Evolutionary conservation across 2,797 vertebrate genomes (phyloP).

Genomic region (Sebastes variabilis): DNA sequence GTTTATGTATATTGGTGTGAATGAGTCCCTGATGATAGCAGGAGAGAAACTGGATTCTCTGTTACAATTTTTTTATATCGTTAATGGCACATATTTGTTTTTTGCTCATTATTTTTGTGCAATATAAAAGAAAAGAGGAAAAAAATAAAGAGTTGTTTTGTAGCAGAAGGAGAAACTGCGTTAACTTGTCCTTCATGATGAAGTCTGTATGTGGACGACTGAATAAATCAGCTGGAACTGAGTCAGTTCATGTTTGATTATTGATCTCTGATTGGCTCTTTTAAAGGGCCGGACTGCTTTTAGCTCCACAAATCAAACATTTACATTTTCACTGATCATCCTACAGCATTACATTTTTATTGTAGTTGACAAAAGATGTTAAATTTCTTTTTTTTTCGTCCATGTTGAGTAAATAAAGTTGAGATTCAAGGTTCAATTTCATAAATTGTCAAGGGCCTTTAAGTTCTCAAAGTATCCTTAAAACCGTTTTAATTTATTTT

Average conservation of each 20-base stretch:
- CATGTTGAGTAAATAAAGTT: too few species aligned
- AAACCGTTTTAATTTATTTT: too few species aligned
- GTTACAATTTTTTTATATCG: slow-evolving; percentile 80
- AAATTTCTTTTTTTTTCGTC: too few species aligned
- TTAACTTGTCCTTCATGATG: slow-evolving; percentile 86
- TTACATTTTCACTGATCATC: too few species aligned
- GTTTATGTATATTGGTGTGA: slow-evolving; percentile 93
- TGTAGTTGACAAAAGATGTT: too few species aligned
- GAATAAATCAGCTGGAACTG: slow-evolving; percentile 98
- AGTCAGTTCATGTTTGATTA: slow-evolving; percentile 66
- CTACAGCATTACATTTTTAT: too few species aligned
- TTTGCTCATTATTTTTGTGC: slow-evolving; percentile 88
- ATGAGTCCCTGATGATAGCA: slow-evolving; percentile 88
- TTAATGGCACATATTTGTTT: slow-evolving; percentile 87
- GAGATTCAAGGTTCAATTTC: too few species aligned
- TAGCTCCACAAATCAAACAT: too few species aligned
- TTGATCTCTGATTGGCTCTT: slow-evolving; percentile 8
- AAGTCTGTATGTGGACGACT: slow-evolving; percentile 91
- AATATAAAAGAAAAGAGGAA: slow-evolving; percentile 84
- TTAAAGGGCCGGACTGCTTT: too few species aligned
- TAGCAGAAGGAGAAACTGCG: slow-evolving; percentile 87
- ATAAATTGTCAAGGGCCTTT: too few species aligned
- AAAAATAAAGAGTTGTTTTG: slow-evolving; percentile 71
- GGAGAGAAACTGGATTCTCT: slow-evolving; percentile 91
- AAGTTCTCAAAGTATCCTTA: too few species aligned